Percentiles rank a stretch among this genome's conserved stretches.
Evolutionary conservation across 2,797 vertebrate species (phyloP).

Genomic region (Acrossocheilus fasciatus): DNA sequence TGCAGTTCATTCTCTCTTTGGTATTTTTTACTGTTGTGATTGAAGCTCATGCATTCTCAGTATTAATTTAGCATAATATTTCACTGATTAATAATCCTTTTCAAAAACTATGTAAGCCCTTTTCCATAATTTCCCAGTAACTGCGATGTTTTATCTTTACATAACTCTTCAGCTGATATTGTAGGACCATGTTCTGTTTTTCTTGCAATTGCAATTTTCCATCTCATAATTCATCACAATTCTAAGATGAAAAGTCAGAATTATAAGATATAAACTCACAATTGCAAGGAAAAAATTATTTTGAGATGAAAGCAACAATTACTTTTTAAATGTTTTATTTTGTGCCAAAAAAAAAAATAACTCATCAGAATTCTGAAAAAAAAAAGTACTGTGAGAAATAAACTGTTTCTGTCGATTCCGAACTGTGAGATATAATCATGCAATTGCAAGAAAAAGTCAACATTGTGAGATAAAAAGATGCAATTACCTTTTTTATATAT

Average conservation of each 20-base stretch:
- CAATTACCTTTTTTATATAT: not conserved
- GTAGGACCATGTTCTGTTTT: not conserved
- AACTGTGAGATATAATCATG: too few relatives aligned
- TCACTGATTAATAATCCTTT: not conserved
- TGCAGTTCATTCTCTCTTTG: slow-evolving; percentile 74
- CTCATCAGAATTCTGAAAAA: too few relatives aligned
- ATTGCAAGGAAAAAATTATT: not conserved
- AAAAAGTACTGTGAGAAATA: too few relatives aligned
- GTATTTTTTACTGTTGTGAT: slow-evolving; percentile 61
- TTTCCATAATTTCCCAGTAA: not conserved
- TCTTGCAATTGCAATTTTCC: not conserved
- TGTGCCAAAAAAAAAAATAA: too few relatives aligned
- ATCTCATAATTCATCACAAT: not conserved
- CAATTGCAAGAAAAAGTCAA: too few relatives aligned
- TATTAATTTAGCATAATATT: not conserved
- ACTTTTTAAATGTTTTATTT: not conserved
- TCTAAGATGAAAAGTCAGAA: not conserved
- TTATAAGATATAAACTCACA: not conserved
- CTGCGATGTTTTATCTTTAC: not conserved
- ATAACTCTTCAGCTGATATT: not conserved
- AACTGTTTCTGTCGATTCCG: too few relatives aligned
- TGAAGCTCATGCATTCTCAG: not conserved
- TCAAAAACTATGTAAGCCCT: too few relatives aligned
- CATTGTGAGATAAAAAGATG: not conserved
- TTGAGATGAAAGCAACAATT: not conserved